These are phyloP conservation scores for Darevskia mixta DNA, from an alignment of 2,797 vertebrate species.

Conservation along the genomic window DNA sequence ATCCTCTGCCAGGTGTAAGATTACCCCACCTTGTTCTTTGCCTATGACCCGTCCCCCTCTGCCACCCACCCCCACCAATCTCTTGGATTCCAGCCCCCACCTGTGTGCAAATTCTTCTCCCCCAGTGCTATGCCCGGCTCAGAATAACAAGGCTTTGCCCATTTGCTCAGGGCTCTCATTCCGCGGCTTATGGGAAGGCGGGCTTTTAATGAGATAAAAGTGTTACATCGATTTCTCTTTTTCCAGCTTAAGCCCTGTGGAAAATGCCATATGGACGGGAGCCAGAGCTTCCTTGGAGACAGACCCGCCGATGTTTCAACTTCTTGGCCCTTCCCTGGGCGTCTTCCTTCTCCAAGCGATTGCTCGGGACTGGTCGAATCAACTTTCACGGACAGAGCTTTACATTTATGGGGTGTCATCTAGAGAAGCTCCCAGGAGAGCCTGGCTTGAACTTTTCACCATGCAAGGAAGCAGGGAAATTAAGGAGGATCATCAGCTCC, in stretches of 20 bases:
- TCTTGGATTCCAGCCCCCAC: not conserved
- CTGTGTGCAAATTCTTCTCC: not conserved
- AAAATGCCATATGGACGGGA: slow-evolving; percentile 51
- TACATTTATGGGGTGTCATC: not conserved
- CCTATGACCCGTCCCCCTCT: not conserved
- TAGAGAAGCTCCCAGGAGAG: not conserved
- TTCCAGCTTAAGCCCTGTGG: slow-evolving; percentile 31
- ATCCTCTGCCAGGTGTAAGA: slow-evolving; percentile 15
- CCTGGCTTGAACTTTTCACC: not conserved
- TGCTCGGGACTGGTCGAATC: not conserved
- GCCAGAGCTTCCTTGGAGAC: slow-evolving; percentile 34
- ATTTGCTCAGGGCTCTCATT: slow-evolving; percentile 22
- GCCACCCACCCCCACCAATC: not conserved
- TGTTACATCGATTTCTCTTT: not conserved
- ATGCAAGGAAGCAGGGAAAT: not conserved
- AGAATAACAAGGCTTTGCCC: slow-evolving; percentile 47
- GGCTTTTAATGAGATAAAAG: slow-evolving; percentile 62
- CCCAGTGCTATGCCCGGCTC: slow-evolving; percentile 7
- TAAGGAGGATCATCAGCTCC: not conserved
- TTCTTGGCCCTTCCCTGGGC: not conserved
- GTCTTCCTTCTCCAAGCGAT: not conserved
- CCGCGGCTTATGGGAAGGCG: slow-evolving; percentile 46
- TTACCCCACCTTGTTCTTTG: not conserved
- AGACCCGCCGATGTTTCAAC: not conserved
- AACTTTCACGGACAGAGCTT: not conserved